Base-by-base conservation (phyloP, 2,113 vertebrate species). In the Haliaeetus leucogaster region DNA sequence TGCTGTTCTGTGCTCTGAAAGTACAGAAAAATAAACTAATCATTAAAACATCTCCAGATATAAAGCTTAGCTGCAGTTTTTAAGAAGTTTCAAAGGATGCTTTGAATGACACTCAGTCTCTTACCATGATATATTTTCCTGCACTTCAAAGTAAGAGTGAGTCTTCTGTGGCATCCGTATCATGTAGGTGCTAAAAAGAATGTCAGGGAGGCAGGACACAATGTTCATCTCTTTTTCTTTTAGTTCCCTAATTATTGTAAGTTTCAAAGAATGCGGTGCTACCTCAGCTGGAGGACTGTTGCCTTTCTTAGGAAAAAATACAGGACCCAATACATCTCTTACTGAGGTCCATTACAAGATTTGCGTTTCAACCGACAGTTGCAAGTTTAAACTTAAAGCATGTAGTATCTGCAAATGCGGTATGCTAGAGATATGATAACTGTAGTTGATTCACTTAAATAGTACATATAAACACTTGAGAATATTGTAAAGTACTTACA, bases 91-190 rank as follows among this genome's bases (percentile, higher is more conserved):
- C 93, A 90, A 95, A 96, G 67, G 62, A 85, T 90, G 70, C 66
- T 95, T 97, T 97, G 89, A 92, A 81, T 95, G 91, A 84, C 86
- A 73, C 26, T 93, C 78, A 59, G 32, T 95, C 59, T 93, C 34
- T 95, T 95, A 85, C 89, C 40, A 58, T 3, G 3, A n/a, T 95
- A 16, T 59, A 68, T 92, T 97, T 96, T 82, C 68, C 36, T 68
- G 56, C 43, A 61, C 79, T 94, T 95, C 93, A 94, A 90, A 96
- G 92, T 87, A 53, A 73, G 77, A 82, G 15, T 53, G 82, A 95
- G 9, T 77, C 73, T 79, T 95, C 86, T 73, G 67, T 93, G 84
- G 73, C 90, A 82, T 92, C 65, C 67, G 13, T 93, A 68, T 94
- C 78, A 62, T 62, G 47, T 56, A 82, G 80, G 87, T 89, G 48